Evolutionary conservation across 2,888 invertebrate species (phyloP).

Genomic region (Melangyna quadrimaculata): DNA sequence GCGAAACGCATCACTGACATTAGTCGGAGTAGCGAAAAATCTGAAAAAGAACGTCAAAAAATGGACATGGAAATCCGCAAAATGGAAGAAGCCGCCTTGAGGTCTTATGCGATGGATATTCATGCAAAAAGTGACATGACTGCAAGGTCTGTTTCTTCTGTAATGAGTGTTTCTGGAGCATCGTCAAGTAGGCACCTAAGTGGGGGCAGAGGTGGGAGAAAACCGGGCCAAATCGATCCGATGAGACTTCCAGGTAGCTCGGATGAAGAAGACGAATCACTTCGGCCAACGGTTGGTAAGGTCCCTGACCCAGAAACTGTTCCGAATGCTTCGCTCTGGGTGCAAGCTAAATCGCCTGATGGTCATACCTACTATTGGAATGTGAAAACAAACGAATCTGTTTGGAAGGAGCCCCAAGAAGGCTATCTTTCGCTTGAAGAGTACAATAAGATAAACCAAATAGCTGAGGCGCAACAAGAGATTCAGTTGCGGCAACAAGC

Average conservation of each 20-base stretch:
- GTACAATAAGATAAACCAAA: slow-evolving; percentile 83
- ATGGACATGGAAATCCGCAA: slow-evolving; percentile 90
- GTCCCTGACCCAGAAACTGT: slow-evolving; percentile 75
- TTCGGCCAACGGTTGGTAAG: slow-evolving; percentile 76
- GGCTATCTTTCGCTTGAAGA: slow-evolving; percentile 87
- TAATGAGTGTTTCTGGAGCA: slow-evolving; percentile 73
- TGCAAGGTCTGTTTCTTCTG: slow-evolving; percentile 77
- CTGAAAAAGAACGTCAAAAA: slow-evolving; percentile 89
- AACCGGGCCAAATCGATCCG: slow-evolving; percentile 77
- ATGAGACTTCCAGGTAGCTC: slow-evolving; percentile 78
- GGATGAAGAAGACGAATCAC: slow-evolving; percentile 76
- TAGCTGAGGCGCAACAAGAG: slow-evolving; percentile 82
- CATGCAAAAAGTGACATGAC: slow-evolving; percentile 80
- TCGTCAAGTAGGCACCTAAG: slow-evolving; percentile 26
- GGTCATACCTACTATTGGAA: slow-evolving; percentile 94
- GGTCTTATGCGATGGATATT: slow-evolving; percentile 93
- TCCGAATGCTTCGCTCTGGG: slow-evolving; percentile 85
- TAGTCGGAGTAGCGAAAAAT: slow-evolving; percentile 90
- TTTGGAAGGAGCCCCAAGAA: slow-evolving; percentile 88
- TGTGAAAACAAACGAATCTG: slow-evolving; percentile 89
- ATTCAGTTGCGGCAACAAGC: slow-evolving; percentile 81
- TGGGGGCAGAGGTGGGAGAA: slow-evolving; percentile 19
- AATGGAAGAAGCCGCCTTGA: slow-evolving; percentile 95
- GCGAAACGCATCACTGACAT: slow-evolving; percentile 92
- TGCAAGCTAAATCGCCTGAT: slow-evolving; percentile 88